These are phyloP conservation scores for Oceanodroma leucorhoa DNA, from an alignment of 2,797 vertebrate species.

Conservation along the genomic window DNA sequence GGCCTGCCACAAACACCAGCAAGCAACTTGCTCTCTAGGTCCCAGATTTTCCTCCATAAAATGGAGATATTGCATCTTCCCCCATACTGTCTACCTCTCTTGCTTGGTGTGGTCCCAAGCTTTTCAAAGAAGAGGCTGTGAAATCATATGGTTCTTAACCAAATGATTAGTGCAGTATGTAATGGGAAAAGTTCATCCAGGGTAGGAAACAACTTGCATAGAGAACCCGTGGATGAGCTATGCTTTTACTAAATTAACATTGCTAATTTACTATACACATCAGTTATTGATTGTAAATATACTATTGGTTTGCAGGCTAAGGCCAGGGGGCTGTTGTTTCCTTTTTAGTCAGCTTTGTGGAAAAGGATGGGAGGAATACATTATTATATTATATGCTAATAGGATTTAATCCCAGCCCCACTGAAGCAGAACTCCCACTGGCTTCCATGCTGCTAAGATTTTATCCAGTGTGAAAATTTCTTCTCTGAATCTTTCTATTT, in stretches of 20 bases:
- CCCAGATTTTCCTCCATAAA: not conserved
- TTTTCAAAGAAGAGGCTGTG: not conserved
- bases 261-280: not conserved
- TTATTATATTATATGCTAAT: not conserved
- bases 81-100: not conserved
- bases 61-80: not conserved
- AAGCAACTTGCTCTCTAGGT: not conserved
- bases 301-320: not conserved
- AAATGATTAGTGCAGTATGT: not conserved
- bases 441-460: not conserved
- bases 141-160: not conserved
- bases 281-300: not conserved
- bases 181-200: not conserved
- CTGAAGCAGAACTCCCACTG: slow-evolving; percentile 30
- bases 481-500: slow-evolving; percentile 16
- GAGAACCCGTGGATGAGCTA: not conserved
- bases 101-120: not conserved
- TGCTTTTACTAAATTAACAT: not conserved
- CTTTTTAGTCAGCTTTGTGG: not conserved
- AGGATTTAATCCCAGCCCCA: slow-evolving; percentile 1
- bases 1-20: not conserved
- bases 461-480: not conserved
- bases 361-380: not conserved
- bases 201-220: not conserved
- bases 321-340: not conserved